These are phyloP conservation scores for Engraulis encrasicolus DNA, from an alignment of 2,113 vertebrate genomes.

Conservation along the genomic window DNA sequence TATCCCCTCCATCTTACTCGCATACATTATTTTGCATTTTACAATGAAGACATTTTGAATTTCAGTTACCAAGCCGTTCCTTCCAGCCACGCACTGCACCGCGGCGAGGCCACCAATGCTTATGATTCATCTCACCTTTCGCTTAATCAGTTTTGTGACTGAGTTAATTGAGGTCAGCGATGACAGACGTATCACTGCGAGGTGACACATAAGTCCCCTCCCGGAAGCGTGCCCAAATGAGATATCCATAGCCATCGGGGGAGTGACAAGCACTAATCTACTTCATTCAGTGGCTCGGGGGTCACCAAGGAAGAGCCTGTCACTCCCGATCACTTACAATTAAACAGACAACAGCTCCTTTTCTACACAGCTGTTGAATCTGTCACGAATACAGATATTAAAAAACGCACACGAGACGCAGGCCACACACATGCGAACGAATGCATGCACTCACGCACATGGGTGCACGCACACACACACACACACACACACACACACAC, in stretches of 20 bases:
- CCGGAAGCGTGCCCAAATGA: neutral
- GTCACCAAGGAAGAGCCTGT: neutral
- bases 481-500: neutral
- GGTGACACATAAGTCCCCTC: neutral
- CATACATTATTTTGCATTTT: neutral
- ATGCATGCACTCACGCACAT: neutral
- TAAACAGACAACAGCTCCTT: neutral
- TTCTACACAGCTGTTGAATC: neutral
- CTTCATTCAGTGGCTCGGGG: constrained; percentile 2
- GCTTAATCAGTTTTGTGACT: constrained; percentile 2
- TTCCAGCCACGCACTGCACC: constrained; percentile 25
- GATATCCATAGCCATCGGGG: neutral
- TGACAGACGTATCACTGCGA: neutral
- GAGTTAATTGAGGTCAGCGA: neutral
- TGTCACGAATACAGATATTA: neutral
- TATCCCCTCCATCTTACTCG: neutral
- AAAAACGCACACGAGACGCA: neutral
- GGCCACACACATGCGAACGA: neutral
- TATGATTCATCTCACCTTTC: constrained; percentile 9
- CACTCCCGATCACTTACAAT: neutral
- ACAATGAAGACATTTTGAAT: neutral
- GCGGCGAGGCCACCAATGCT: neutral
- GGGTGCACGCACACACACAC: neutral
- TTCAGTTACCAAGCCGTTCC: neutral
- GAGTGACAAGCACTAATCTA: constrained; percentile 14